Evolutionary conservation across 2,888 invertebrate genomes (phyloP).

Genomic region (Amitus sp.): DNA sequence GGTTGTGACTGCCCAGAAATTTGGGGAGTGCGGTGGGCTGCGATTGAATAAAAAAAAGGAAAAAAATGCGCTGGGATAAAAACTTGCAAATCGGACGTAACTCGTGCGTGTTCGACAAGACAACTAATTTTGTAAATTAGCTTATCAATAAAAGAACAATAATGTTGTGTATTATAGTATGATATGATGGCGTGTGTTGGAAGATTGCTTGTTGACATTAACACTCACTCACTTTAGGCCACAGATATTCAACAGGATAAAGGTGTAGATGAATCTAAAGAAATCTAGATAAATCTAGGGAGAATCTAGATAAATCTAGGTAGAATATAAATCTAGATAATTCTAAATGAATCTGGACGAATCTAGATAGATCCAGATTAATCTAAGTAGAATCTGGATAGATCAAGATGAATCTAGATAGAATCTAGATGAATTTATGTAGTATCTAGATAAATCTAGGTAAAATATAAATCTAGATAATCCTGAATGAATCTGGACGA

Average conservation of each 20-base stretch:
- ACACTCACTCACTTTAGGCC: conserved; percentile 33
- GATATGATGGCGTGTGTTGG: conserved; percentile 59
- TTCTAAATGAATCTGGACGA: too few relatives aligned
- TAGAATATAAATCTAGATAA: too few relatives aligned
- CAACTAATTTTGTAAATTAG: conserved; percentile 41
- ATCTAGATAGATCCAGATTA: too few relatives aligned
- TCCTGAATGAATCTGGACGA: too few relatives aligned
- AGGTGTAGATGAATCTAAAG: not conserved
- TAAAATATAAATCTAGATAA: too few relatives aligned
- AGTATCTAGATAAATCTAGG: too few relatives aligned
- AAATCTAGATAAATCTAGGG: too few relatives aligned
- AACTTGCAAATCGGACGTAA: conserved; percentile 13
- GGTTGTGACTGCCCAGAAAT: not conserved
- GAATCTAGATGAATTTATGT: too few relatives aligned
- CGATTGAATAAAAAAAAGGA: too few relatives aligned
- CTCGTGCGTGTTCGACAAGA: conserved; percentile 12
- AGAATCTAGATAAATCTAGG: too few relatives aligned
- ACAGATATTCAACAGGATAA: conserved; percentile 8
- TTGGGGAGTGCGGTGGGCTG: conserved; percentile 10
- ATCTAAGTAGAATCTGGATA: too few relatives aligned
- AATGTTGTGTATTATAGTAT: conserved; percentile 66
- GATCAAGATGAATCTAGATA: too few relatives aligned
- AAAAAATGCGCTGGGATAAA: not conserved
- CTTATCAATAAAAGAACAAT: conserved; percentile 57
- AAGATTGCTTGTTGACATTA: conserved; percentile 56